A percentile compares a stretch with the other conserved stretches of the same genome.
These are phyloP conservation scores for Tachuris rubrigastra DNA, from an alignment of 2,113 vertebrate genomes.

Conservation along the genomic window DNA sequence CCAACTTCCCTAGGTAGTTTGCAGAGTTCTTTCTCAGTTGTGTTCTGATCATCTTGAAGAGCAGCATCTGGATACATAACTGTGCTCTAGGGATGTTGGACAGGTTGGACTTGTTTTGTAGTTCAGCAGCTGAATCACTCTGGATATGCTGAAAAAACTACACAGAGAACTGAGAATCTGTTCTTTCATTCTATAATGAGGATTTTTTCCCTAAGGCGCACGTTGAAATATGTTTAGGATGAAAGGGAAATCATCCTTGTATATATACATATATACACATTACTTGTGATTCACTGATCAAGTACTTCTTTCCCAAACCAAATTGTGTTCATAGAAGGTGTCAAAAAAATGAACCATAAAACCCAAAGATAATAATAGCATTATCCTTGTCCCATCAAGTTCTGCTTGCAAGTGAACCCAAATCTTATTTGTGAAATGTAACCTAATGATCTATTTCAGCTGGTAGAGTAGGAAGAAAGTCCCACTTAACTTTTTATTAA, in stretches of 20 bases:
- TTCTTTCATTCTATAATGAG: not conserved
- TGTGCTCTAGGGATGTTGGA: not conserved
- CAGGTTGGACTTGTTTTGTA: not conserved
- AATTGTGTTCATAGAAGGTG: not conserved
- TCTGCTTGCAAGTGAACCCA: not conserved
- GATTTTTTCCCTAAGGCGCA: not conserved
- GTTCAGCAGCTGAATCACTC: not conserved
- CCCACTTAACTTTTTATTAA: not conserved
- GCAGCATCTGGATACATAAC: not conserved
- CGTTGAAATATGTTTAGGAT: not conserved
- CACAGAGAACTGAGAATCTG: not conserved
- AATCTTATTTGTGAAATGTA: not conserved
- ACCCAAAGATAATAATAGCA: not conserved
- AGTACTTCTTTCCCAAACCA: not conserved
- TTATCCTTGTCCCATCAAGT: not conserved
- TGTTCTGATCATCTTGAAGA: not conserved
- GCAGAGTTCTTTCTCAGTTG: not conserved
- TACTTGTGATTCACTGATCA: not conserved
- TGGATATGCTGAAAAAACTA: not conserved
- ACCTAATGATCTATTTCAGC: not conserved
- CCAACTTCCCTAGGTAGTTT: not conserved
- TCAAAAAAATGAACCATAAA: not conserved
- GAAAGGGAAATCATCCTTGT: not conserved
- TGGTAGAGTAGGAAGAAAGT: not conserved
- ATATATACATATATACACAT: rapidly evolving